Conservation (phyloP, 2,113 vertebrate species). For the Otus sunia region DNA sequence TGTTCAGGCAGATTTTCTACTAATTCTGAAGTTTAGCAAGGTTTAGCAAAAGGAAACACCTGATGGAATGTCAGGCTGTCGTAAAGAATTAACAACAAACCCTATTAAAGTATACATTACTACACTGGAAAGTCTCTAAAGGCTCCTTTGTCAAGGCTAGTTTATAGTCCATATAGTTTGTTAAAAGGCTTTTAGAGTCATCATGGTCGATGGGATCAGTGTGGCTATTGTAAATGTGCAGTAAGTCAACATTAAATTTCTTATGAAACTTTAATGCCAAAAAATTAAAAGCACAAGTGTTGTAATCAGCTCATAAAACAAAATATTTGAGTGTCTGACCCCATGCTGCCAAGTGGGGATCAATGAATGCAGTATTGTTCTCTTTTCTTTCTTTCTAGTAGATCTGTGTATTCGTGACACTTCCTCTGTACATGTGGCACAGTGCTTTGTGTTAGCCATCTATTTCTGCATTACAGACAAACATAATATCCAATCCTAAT, state of each 20-base stretch:
- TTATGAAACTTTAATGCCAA: slow-evolving; percentile 57
- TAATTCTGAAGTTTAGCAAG: neutral
- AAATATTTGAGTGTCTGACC: neutral
- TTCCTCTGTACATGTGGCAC: fast-evolving
- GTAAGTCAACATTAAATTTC: neutral
- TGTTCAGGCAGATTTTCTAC: neutral
- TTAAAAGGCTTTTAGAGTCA: slow-evolving; percentile 57
- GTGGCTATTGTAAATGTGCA: neutral
- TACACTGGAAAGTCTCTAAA: neutral
- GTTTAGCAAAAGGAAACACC: neutral
- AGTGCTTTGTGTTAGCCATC: neutral
- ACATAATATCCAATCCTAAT: fast-evolving
- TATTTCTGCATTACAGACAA: neutral
- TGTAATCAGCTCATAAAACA: slow-evolving; percentile 1
- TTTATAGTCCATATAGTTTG: slow-evolving; percentile 9
- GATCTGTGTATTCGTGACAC: fast-evolving
- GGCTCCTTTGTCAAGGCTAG: slow-evolving; percentile 11
- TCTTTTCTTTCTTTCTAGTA: neutral
- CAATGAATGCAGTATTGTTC: neutral
- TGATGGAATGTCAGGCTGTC: neutral
- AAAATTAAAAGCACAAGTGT: slow-evolving; percentile 38
- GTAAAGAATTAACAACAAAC: neutral
- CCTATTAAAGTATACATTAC: neutral
- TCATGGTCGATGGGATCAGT: neutral
- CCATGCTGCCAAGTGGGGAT: neutral